Conservation (phyloP, 2,797 vertebrate species). For the Crenuchus spilurus region DNA sequence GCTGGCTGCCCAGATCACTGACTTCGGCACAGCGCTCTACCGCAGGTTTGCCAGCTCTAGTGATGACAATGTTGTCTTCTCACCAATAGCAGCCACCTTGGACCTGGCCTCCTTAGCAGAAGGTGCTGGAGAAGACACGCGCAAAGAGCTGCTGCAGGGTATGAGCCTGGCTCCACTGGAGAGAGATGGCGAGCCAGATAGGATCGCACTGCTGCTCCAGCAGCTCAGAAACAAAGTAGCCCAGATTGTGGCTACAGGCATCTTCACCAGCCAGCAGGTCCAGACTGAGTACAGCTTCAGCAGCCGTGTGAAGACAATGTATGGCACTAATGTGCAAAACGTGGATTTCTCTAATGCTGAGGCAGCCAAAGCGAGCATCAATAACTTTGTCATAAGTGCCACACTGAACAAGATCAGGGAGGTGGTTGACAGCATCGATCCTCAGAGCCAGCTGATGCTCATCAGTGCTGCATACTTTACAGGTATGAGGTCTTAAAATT, state of each 20-base stretch:
- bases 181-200: slow-evolving; percentile 59
- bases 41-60: slow-evolving; percentile 77
- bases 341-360: slow-evolving; percentile 67
- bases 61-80: slow-evolving; percentile 84
- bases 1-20: slow-evolving; percentile 70
- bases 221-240: slow-evolving; percentile 57
- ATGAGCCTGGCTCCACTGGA: slow-evolving; percentile 70
- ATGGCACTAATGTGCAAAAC: slow-evolving; percentile 69
- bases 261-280: slow-evolving; percentile 74
- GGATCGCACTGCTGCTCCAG: slow-evolving; percentile 32
- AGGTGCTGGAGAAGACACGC: slow-evolving; percentile 73
- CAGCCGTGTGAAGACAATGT: slow-evolving; percentile 77
- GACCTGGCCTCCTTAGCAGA: slow-evolving; percentile 71
- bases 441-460: slow-evolving; percentile 78
- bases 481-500: slow-evolving; percentile 68
- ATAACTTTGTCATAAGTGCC: slow-evolving; percentile 71
- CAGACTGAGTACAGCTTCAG: slow-evolving; percentile 69
- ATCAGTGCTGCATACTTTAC: slow-evolving; percentile 77
- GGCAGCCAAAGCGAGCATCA: slow-evolving; percentile 69
- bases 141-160: slow-evolving; percentile 72
- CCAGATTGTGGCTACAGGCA: slow-evolving; percentile 69
- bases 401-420: slow-evolving; percentile 71
- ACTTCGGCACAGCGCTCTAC: slow-evolving; percentile 84
- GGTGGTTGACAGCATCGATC: slow-evolving; percentile 73
- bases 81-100: slow-evolving; percentile 72